phyloP scores from a whole-genome alignment of 2,888 invertebrate genomes.

The Steromphala cineraria region DNA sequence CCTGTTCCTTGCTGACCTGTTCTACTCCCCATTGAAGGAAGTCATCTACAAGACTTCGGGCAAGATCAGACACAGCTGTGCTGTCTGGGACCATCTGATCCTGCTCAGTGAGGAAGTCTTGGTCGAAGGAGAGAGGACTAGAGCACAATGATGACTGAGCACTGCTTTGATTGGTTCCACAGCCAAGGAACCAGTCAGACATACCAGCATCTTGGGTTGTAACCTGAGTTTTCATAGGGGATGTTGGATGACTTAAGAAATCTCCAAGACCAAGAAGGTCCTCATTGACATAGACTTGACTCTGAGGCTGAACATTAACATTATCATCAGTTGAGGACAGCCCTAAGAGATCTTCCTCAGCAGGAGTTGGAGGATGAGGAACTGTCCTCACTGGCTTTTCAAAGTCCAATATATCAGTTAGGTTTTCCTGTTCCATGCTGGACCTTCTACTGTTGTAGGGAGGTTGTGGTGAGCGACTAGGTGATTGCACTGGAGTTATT shows the following conservation, averaged over 20 bases:
- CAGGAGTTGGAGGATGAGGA: conserved; percentile 21
- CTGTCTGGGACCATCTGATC: conserved; percentile 39
- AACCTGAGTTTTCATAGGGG: conserved; percentile 22
- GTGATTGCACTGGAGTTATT: conserved; percentile 49
- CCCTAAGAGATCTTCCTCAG: conserved; percentile 53
- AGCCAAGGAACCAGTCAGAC: conserved; percentile 41
- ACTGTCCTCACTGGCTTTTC: conserved; percentile 30
- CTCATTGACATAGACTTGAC: conserved; percentile 47
- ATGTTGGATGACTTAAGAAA: conserved; percentile 41
- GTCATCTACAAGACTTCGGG: conserved; percentile 58
- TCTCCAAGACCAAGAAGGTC: conserved; percentile 63
- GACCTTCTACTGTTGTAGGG: conserved; percentile 56
- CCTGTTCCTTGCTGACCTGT: conserved; percentile 20
- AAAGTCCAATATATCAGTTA: conserved; percentile 33
- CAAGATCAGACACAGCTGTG: conserved; percentile 48
- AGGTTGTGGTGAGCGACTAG: conserved; percentile 50
- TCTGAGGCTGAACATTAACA: conserved; percentile 26
- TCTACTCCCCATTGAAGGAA: conserved; percentile 55
- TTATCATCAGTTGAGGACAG: conserved; percentile 31
- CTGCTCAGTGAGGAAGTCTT: conserved; percentile 39
- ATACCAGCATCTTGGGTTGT: conserved; percentile 26
- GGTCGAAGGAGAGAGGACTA: conserved; percentile 55
- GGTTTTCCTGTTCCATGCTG: conserved; percentile 62
- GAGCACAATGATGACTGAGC: conserved; percentile 54
- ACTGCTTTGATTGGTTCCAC: conserved; percentile 45